These are phyloP conservation scores for Ophioninae sp. DNA, from an alignment of 2,888 invertebrate species.

Conservation along the genomic window DNA sequence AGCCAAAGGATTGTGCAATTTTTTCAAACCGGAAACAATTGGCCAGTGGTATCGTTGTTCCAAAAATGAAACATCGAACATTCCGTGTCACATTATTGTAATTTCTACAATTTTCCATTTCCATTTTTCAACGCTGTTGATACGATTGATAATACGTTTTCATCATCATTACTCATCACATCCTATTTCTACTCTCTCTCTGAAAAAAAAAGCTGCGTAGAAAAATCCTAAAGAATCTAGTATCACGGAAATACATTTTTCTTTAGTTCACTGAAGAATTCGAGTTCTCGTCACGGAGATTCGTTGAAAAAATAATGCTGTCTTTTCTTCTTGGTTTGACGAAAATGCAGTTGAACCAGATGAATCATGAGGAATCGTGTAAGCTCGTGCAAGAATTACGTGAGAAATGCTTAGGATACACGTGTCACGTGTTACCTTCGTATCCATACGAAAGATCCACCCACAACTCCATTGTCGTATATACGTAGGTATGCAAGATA, in stretches of 20 bases:
- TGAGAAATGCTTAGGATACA: constrained; percentile 21
- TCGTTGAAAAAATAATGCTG: constrained; percentile 1
- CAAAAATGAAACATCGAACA: no score
- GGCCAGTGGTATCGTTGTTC: no score
- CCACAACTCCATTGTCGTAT: background rate
- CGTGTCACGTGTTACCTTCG: constrained; percentile 3
- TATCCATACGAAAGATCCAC: background rate
- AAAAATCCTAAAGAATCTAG: background rate
- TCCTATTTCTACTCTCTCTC: background rate
- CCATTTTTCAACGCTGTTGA: constrained; percentile 46
- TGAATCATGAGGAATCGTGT: constrained; percentile 22
- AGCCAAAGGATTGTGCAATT: no score
- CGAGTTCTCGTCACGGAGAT: constrained; percentile 21
- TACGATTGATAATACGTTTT: constrained; percentile 53
- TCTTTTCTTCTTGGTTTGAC: constrained; percentile 26
- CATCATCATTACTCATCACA: constrained; percentile 11
- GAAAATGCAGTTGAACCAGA: constrained; percentile 35
- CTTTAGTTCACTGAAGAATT: background rate
- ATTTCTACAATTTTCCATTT: constrained; percentile 31
- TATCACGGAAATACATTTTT: background rate
- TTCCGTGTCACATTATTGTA: background rate
- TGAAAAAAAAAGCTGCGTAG: constrained; percentile 8
- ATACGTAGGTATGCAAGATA: constrained; percentile 12
- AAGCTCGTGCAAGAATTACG: background rate
- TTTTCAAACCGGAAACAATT: no score